Evolutionary conservation across 2,113 vertebrate genomes (phyloP).

Genomic region (Agapornis roseicollis): DNA sequence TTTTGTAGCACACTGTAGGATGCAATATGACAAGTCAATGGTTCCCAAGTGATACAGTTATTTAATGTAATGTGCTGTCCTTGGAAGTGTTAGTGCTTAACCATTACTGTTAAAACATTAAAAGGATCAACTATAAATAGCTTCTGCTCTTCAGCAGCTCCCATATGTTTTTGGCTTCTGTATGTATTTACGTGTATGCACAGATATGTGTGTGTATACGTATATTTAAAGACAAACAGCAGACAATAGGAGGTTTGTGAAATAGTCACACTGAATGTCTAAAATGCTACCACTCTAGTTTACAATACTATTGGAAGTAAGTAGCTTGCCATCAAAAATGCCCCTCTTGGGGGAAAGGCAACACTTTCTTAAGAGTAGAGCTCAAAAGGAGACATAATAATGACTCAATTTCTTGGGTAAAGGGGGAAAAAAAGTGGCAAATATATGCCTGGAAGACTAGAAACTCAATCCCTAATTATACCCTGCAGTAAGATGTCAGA

Average conservation of each 20-base stretch:
- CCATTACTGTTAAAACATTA: slow-evolving; percentile 21
- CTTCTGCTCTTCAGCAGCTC: not conserved
- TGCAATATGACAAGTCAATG: slow-evolving; percentile 37
- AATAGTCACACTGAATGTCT: not conserved
- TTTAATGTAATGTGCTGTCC: slow-evolving; percentile 2
- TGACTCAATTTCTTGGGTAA: not conserved
- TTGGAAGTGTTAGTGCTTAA: slow-evolving; percentile 6
- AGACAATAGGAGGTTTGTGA: not conserved
- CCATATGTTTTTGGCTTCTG: not conserved
- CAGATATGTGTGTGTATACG: not conserved
- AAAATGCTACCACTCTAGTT: not conserved
- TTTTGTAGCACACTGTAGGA: slow-evolving; percentile 36
- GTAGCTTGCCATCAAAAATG: not conserved
- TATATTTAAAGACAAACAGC: not conserved
- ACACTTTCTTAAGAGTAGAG: slow-evolving; percentile 19
- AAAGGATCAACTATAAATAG: slow-evolving; percentile 36
- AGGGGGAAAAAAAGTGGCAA: not conserved
- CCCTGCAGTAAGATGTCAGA: slow-evolving; percentile 64
- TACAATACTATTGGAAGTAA: not conserved
- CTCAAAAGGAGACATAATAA: not conserved
- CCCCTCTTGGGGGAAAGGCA: not conserved
- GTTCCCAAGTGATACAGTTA: slow-evolving; percentile 26
- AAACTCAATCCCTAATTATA: slow-evolving; percentile 61
- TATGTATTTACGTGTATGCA: not conserved
- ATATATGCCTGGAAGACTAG: slow-evolving; percentile 19